Base-by-base conservation (phyloP, 2,888 invertebrate species). In the Odontomyia ornata region DNA sequence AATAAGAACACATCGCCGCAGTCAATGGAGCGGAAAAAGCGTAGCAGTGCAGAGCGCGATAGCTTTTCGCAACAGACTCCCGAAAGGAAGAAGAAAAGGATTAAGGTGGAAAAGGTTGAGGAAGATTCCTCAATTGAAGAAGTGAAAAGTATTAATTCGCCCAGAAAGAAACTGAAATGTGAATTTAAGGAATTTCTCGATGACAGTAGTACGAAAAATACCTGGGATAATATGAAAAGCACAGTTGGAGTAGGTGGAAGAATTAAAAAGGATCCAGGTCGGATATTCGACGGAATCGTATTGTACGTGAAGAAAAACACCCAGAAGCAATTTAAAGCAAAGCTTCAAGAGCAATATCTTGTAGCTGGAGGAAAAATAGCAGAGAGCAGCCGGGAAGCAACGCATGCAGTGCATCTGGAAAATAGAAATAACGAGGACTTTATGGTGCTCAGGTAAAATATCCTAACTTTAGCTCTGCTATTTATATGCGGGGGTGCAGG, bases 281-380 rank as follows among this genome's bases (percentile, higher is more conserved):
- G 46, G 23, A 56, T 80, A 18, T 81, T 81, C 75, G 62, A 62
- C 60, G 80, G 78, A 9, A 77, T 79, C 56, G 77, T 36, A 27
- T 76, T 79, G 9, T 80, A 78, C 75, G 77, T 81, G 71, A 77
- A 77, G 21, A 21, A 43, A 46, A 76, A 77, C 7, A 57, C 23
- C 23, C 72, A 76, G 23, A 11, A 64, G 15, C 30, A 60, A 21
- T 76, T 67, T 30, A 67, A 69, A 13, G 36, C 13, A 25, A 43
- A 47, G 43, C 46, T 73, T 23, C 15, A 62, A 30, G 60, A 75
- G 13, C 7, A 60, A 46, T 81, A 80, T 69, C 75, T 79, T 57
- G 73, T 77, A 18, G 69, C 77, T 47, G 83, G 85, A 18, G 86
- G 86, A 18, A 79, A 56, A 3, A 65, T 83, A 47, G 83, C 83